These are phyloP conservation scores for Mirounga angustirostris DNA, from an alignment of 2,113 vertebrate species.

Conservation along the genomic window DNA sequence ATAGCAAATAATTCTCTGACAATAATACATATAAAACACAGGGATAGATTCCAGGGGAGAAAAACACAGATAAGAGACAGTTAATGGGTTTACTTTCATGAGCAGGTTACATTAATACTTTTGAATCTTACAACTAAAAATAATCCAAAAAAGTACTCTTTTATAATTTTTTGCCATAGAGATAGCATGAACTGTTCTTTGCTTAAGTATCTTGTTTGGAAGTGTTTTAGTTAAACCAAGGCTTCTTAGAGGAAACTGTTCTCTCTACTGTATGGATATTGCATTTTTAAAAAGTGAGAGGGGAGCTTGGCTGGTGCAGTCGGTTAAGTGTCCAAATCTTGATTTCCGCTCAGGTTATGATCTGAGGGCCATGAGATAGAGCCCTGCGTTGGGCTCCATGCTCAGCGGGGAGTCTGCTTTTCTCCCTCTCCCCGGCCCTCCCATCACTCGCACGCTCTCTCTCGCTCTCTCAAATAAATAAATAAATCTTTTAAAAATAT, in stretches of 20 bases:
- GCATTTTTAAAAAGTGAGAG: conserved; percentile 13
- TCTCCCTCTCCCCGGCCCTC: neutral
- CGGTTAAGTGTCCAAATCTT: neutral
- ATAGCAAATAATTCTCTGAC: neutral
- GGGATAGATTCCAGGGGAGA: neutral
- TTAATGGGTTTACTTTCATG: neutral
- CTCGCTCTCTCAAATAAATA: neutral
- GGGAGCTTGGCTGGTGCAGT: neutral
- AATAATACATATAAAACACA: neutral
- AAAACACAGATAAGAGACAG: neutral
- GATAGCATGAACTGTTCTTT: neutral
- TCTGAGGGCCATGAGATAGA: neutral
- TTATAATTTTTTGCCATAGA: neutral
- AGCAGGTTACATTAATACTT: neutral
- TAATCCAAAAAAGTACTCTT: neutral
- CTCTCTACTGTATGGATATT: neutral
- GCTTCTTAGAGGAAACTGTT: neutral
- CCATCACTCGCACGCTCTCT: neutral
- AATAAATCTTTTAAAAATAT: neutral
- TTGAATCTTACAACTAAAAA: neutral
- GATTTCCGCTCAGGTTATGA: neutral
- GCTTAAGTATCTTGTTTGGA: neutral
- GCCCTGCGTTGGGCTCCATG: neutral
- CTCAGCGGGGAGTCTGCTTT: neutral
- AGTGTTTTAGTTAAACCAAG: conserved; percentile 34